Evolutionary conservation across 2,888 invertebrate genomes (phyloP).

Genomic region (Agrenia bidenticulata): DNA sequence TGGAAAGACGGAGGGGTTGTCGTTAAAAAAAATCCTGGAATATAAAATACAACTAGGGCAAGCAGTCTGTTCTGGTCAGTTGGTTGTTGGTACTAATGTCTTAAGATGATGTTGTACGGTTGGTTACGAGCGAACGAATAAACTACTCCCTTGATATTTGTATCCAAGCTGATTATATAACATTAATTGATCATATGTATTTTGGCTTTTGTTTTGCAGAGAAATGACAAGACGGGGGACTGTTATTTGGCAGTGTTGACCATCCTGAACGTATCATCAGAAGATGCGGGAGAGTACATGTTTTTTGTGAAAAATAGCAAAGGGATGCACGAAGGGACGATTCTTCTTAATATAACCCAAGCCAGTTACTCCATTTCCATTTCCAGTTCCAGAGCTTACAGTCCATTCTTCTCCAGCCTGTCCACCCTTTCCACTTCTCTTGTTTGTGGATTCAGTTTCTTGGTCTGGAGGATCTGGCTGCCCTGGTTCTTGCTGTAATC

Average conservation of each 20-base stretch:
- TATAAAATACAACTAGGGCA: no score
- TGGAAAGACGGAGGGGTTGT: no score
- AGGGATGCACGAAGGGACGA: conserved; percentile 66
- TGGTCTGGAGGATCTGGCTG: background rate
- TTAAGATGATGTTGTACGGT: no score
- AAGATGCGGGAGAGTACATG: conserved; percentile 66
- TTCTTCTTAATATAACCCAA: conserved; percentile 65
- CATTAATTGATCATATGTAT: no score
- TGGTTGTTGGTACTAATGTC: no score
- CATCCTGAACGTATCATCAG: conserved; percentile 62
- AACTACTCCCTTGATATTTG: no score
- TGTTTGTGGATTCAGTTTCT: conserved; percentile 1
- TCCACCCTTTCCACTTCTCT: background rate
- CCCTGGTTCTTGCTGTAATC: no score
- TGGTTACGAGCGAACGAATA: no score
- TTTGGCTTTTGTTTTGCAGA: conserved; percentile 58
- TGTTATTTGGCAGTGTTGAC: conserved; percentile 65
- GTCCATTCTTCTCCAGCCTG: conserved; percentile 1
- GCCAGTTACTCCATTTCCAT: conserved; percentile 53
- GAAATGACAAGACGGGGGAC: conserved; percentile 60
- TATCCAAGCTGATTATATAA: no score
- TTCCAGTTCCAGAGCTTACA: conserved; percentile 40
- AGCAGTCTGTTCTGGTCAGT: no score
- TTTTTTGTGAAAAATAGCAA: conserved; percentile 65
- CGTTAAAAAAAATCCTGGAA: no score